Percentiles rank a stretch among this genome's conserved stretches.
Evolutionary conservation across 2,113 vertebrate species (phyloP).

Genomic region (Sapajus apella): DNA sequence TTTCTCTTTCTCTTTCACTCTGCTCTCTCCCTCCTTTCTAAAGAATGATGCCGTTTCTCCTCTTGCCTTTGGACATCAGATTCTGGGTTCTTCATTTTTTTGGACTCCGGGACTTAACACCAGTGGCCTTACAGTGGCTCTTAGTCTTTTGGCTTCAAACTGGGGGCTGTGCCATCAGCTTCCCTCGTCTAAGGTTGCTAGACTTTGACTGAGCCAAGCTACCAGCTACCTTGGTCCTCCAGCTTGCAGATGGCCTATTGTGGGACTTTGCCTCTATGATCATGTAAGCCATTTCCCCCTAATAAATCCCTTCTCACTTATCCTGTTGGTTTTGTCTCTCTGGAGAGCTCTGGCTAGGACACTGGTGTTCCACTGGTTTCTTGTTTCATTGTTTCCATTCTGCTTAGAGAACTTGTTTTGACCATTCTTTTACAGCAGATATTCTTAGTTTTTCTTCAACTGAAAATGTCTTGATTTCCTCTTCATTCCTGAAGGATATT

Average conservation of each 20-base stretch:
- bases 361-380: neutral
- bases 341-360: neutral
- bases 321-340: neutral
- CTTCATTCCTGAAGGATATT: neutral
- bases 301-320: neutral
- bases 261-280: neutral
- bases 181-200: neutral
- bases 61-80: neutral
- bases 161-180: neutral
- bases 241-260: neutral
- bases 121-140: neutral
- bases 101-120: neutral
- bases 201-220: neutral
- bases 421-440: neutral
- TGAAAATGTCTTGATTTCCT: neutral
- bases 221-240: neutral
- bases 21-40: neutral
- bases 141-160: neutral
- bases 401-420: neutral
- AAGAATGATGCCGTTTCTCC: neutral
- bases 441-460: neutral
- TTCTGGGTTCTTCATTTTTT: neutral
- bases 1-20: neutral
- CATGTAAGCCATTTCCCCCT: neutral
- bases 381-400: neutral